Conservation (phyloP, 2,113 vertebrate species). For the Callipepla squamata region DNA sequence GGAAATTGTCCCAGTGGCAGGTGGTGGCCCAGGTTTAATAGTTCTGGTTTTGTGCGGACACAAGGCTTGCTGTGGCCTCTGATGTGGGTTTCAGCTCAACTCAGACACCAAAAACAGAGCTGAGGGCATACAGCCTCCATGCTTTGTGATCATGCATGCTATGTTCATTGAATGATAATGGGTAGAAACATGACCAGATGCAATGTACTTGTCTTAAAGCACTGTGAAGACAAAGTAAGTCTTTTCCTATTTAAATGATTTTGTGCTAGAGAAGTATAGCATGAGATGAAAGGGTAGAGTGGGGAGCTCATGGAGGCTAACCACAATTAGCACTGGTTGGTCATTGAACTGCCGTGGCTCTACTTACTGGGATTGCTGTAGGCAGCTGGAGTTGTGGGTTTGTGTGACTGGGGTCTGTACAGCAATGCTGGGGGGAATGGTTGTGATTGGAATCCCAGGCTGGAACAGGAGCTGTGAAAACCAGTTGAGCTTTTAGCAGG, state of each 20-base stretch:
- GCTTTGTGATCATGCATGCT: fast-evolving
- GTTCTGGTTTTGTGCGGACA: fast-evolving
- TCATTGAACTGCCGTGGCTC: background rate
- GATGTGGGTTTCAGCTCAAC: background rate
- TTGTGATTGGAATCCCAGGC: background rate
- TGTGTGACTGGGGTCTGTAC: background rate
- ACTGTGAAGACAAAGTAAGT: background rate
- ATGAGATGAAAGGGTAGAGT: background rate
- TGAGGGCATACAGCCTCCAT: background rate
- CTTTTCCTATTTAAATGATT: background rate
- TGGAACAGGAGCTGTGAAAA: background rate
- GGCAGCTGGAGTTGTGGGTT: background rate
- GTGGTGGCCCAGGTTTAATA: fast-evolving
- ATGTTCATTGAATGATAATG: background rate
- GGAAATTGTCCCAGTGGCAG: background rate
- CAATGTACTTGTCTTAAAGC: background rate
- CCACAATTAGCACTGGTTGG: background rate
- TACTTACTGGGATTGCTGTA: background rate
- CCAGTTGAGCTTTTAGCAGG: background rate
- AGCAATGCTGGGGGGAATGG: background rate
- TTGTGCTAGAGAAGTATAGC: background rate
- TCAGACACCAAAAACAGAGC: background rate
- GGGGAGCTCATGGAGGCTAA: background rate
- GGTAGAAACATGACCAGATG: background rate
- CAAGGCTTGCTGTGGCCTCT: background rate